Evolutionary conservation across 2,888 invertebrate species (phyloP).

Genomic region (Lepidochitona cinerea): DNA sequence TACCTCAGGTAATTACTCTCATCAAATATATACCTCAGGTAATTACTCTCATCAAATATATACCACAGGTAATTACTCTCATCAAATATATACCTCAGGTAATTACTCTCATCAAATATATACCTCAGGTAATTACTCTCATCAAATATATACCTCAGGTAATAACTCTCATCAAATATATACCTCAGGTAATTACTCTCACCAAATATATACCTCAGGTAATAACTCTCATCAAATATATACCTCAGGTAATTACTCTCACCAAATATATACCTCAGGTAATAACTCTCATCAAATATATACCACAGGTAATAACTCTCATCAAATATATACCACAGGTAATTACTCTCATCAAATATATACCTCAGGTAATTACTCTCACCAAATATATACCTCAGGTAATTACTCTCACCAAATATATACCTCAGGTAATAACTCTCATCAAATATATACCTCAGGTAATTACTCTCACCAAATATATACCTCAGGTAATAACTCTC

Average conservation of each 20-base stretch:
- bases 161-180: no score
- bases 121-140: constrained; percentile 92
- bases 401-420: no score
- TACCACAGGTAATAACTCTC: constrained; percentile 92
- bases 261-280: constrained; percentile 99
- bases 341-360: no score
- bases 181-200: constrained; percentile 92
- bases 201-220: constrained; percentile 99
- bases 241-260: constrained; percentile 92
- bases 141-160: constrained; percentile 99
- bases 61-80: constrained; percentile 92
- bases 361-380: constrained; percentile 92
- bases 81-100: constrained; percentile 99
- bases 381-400: constrained; percentile 99
- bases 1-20: constrained; percentile 92
- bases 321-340: constrained; percentile 99
- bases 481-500: constrained; percentile 92
- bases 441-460: constrained; percentile 99
- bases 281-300: no score
- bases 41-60: no score
- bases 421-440: constrained; percentile 92
- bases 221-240: no score
- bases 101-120: no score
- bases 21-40: constrained; percentile 99
- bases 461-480: no score